phyloP scores from a whole-genome alignment of 2,113 vertebrate species.

The Oreochromis spilurus region DNA sequence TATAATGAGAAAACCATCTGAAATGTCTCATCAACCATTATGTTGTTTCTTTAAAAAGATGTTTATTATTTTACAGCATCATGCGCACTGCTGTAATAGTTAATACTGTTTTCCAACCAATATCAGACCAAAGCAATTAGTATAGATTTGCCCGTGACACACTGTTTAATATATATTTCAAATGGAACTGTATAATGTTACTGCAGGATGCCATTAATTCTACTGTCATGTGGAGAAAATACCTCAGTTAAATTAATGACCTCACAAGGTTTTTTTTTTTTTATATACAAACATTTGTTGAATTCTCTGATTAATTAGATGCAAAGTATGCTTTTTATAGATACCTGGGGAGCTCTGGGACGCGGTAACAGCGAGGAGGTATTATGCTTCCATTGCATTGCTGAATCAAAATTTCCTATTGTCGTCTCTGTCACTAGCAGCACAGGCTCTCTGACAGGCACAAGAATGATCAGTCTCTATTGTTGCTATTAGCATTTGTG shows the following conservation, averaged over 20 bases:
- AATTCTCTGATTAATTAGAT: slow-evolving; percentile 45
- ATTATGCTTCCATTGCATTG: slow-evolving; percentile 35
- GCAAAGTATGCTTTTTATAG: slow-evolving; percentile 30
- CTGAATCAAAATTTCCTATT: slow-evolving; percentile 24
- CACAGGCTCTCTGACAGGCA: slow-evolving; percentile 10
- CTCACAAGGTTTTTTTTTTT: background rate
- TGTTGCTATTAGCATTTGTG: slow-evolving; percentile 45
- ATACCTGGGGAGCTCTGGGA: slow-evolving; percentile 46
- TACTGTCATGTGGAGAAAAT: background rate
- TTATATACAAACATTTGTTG: slow-evolving; percentile 15
- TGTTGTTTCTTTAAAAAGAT: background rate
- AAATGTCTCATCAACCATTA: background rate
- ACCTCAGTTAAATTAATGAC: background rate
- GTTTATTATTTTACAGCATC: background rate
- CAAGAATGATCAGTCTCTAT: slow-evolving; percentile 20
- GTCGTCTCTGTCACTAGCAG: slow-evolving; percentile 11
- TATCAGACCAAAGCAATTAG: background rate
- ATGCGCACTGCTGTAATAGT: background rate
- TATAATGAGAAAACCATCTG: background rate
- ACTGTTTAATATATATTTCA: background rate
- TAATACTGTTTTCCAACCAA: background rate
- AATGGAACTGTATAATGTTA: background rate
- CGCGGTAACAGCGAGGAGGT: slow-evolving; percentile 4
- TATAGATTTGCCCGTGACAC: background rate
- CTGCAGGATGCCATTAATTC: background rate